These are phyloP conservation scores for Sinopyrophorus schimmeli DNA, from an alignment of 2,888 invertebrate species.

Conservation along the genomic window DNA sequence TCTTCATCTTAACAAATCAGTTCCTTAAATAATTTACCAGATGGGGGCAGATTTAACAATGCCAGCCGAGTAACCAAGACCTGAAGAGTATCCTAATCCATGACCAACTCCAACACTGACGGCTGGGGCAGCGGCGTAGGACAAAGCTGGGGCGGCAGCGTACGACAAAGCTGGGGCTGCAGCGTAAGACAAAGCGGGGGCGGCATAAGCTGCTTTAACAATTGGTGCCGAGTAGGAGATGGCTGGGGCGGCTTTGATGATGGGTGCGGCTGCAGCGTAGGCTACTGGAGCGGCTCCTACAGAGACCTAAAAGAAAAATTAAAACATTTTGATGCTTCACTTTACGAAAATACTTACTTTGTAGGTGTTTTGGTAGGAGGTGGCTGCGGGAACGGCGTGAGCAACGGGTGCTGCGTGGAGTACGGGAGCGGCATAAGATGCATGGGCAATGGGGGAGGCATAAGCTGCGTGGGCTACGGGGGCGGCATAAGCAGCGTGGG, in stretches of 20 bases:
- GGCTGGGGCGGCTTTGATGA: conserved; percentile 45
- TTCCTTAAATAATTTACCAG: neutral
- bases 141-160: conserved; percentile 37
- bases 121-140: conserved; percentile 17
- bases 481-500: conserved; percentile 23
- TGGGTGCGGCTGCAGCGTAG: conserved; percentile 45
- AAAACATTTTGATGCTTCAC: no score
- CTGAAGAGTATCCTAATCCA: conserved; percentile 3
- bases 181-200: conserved; percentile 40
- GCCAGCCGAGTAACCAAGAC: conserved; percentile 2
- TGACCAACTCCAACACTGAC: conserved; percentile 1
- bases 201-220: conserved; percentile 41
- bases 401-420: conserved; percentile 52
- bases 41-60: conserved; percentile 9
- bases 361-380: conserved; percentile 68
- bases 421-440: conserved; percentile 45
- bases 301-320: conserved; percentile 2
- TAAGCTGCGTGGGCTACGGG: neutral
- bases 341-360: conserved; percentile 54
- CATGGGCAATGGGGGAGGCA: conserved; percentile 37
- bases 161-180: conserved; percentile 41
- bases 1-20: neutral
- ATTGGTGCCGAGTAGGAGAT: conserved; percentile 44
- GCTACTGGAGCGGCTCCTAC: conserved; percentile 7
- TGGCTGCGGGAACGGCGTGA: conserved; percentile 62